A percentile compares a stretch with the other conserved stretches of the same genome.
Evolutionary conservation across 1,140 invertebrate genomes (phyloP).

Genomic region (Drosophila navojoa): DNA sequence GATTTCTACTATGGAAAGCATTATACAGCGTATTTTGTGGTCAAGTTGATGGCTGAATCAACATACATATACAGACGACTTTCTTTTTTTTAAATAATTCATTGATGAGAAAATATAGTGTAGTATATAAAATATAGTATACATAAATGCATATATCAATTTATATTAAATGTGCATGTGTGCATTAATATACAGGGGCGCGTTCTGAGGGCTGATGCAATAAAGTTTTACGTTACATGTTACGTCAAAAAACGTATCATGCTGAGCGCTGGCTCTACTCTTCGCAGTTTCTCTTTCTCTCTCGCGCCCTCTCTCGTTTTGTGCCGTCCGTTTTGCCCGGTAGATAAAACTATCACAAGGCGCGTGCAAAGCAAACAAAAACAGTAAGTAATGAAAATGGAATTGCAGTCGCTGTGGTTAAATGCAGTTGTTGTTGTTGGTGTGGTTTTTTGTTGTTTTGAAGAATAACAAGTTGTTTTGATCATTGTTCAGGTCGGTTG

Average conservation of each 20-base stretch:
- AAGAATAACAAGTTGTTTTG: conserved; percentile 80
- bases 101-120: conserved; percentile 51
- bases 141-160: background rate
- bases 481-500: conserved; percentile 54
- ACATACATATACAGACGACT: conserved; percentile 32
- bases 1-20: background rate
- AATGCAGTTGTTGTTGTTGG: conserved; percentile 37
- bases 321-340: conserved; percentile 15
- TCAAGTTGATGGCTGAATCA: conserved; percentile 18
- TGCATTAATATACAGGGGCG: conserved; percentile 4
- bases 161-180: background rate
- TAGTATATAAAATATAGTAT: conserved; percentile 19
- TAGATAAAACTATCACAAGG: conserved; percentile 53
- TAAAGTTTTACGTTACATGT: conserved; percentile 30
- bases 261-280: background rate
- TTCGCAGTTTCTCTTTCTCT: conserved; percentile 1
- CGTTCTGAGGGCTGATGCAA: conserved; percentile 34
- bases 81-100: conserved; percentile 64
- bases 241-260: conserved; percentile 34
- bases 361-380: conserved; percentile 45
- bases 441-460: conserved; percentile 35
- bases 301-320: conserved; percentile 2
- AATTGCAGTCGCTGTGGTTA: conserved; percentile 57
- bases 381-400: conserved; percentile 27
- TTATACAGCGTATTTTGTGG: conserved; percentile 31